A percentile compares a stretch with the other conserved stretches of the same genome.
Evolutionary conservation across 1,140 invertebrate species (phyloP).

Genomic region (Varroa destructor): DNA sequence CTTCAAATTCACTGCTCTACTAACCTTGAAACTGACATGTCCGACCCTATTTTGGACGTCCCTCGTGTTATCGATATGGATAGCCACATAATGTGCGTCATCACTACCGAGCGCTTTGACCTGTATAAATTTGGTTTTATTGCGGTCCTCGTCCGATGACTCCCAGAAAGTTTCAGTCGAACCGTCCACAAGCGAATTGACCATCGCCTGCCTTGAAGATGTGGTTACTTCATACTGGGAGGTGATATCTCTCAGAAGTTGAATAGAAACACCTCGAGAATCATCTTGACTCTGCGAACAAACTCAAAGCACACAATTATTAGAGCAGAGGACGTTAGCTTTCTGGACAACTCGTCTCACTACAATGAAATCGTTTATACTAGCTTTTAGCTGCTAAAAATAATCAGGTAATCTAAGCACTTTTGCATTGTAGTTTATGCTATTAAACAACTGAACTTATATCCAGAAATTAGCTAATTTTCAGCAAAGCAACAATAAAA

Average conservation of each 20-base stretch:
- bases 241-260: conserved; percentile 55
- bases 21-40: conserved; percentile 30
- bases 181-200: conserved; percentile 74
- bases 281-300: conserved; percentile 22
- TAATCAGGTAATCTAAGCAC: too few species aligned
- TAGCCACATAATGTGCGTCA: conserved; percentile 32
- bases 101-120: conserved; percentile 27
- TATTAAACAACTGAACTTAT: too few species aligned
- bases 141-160: conserved; percentile 85
- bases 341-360: not conserved
- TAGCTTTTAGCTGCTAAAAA: too few species aligned
- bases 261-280: conserved; percentile 8
- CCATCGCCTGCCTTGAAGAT: conserved; percentile 83
- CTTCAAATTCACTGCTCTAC: not conserved
- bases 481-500: too few species aligned
- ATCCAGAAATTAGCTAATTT: too few species aligned
- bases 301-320: not conserved
- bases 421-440: too few species aligned
- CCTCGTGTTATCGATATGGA: conserved; percentile 37
- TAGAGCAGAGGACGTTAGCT: not conserved
- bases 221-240: conserved; percentile 62
- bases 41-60: conserved; percentile 35
- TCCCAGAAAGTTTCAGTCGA: conserved; percentile 99
- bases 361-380: too few species aligned
- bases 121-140: conserved; percentile 63